Evolutionary conservation across 2,113 vertebrate genomes (phyloP).

Genomic region (Phalacrocorax brasilianus): DNA sequence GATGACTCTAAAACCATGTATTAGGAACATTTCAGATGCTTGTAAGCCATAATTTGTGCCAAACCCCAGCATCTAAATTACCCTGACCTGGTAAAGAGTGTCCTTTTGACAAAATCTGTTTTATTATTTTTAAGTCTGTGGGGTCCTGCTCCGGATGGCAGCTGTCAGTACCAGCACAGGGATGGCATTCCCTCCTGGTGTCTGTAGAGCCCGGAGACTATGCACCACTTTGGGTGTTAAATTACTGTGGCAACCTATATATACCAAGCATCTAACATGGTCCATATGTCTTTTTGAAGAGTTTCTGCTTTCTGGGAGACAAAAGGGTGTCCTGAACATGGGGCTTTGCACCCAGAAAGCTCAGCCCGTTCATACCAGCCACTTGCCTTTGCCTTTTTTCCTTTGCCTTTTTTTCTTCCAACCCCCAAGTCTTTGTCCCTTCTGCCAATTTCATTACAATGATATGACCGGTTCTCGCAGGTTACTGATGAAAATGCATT

Average conservation of each 20-base stretch:
- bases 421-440: not conserved
- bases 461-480: not conserved
- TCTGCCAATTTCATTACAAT: not conserved
- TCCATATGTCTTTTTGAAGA: not conserved
- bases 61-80: not conserved
- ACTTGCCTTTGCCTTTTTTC: not conserved
- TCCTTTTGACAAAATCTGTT: not conserved
- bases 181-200: fast-evolving
- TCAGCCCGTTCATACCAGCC: not conserved
- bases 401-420: not conserved
- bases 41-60: not conserved
- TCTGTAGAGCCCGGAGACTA: fast-evolving
- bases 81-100: not conserved
- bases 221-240: no score
- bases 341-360: not conserved
- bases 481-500: not conserved
- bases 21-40: not conserved
- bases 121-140: not conserved
- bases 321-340: not conserved
- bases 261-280: not conserved
- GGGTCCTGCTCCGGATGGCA: not conserved
- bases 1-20: not conserved
- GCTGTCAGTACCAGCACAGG: not conserved
- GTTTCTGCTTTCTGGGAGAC: not conserved
- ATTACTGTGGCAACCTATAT: not conserved